Evolutionary conservation across 1,140 invertebrate species (phyloP).

Genomic region (Acromyrmex echinatior): DNA sequence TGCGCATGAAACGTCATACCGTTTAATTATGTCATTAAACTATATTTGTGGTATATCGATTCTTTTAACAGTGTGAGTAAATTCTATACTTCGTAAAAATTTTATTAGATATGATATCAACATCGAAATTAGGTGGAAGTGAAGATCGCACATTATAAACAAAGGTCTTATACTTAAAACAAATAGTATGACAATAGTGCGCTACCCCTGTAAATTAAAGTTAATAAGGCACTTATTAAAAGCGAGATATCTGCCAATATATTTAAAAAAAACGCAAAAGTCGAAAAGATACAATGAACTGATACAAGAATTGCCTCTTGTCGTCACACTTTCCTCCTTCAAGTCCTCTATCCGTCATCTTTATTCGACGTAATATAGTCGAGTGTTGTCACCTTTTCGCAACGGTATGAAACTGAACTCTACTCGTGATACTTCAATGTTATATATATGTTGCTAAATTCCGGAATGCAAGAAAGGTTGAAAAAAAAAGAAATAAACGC

Average conservation of each 20-base stretch:
- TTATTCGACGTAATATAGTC: slow-evolving; percentile 11
- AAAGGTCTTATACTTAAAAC: too few relatives aligned
- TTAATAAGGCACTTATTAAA: background rate
- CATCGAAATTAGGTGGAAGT: too few relatives aligned
- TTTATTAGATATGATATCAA: too few relatives aligned
- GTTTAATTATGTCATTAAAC: too few relatives aligned
- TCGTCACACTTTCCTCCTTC: background rate
- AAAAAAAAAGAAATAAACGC: slow-evolving; percentile 27
- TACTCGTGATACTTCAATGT: slow-evolving; percentile 29
- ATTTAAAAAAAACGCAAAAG: slow-evolving; percentile 9
- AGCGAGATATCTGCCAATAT: background rate
- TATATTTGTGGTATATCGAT: too few relatives aligned
- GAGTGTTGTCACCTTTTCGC: slow-evolving; percentile 27
- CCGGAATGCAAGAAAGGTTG: slow-evolving; percentile 22
- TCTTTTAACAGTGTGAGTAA: too few relatives aligned
- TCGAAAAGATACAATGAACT: slow-evolving; percentile 5
- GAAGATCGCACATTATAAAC: too few relatives aligned
- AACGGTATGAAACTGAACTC: slow-evolving; percentile 25
- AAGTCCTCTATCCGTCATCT: background rate
- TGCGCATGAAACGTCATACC: too few relatives aligned
- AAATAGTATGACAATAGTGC: too few relatives aligned
- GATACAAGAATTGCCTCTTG: background rate
- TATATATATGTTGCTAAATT: slow-evolving; percentile 48
- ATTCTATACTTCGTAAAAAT: too few relatives aligned
- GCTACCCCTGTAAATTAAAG: background rate